Evolutionary conservation across 2,113 vertebrate species (phyloP), one percentile per base, ranked within the genome.

Genomic region (Vanacampus margaritifer): DNA sequence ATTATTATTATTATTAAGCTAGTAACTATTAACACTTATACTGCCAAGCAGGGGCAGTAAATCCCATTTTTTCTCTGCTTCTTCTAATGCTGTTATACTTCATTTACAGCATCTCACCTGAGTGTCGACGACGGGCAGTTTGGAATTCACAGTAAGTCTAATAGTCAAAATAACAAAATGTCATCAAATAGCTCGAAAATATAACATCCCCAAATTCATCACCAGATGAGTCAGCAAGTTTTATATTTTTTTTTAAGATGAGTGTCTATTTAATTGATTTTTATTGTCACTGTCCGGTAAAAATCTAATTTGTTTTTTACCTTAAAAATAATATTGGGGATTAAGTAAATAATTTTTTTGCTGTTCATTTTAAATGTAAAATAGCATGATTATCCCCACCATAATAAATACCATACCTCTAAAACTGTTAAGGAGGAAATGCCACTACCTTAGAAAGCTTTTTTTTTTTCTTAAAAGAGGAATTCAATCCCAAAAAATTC

Each of bases 71-170:
- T n/a, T n/a, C n/a, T n/a, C n/a, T n/a, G n/a, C n/a, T n/a, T n/a
- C n/a, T 78, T 63, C 10, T 78, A 81, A 89, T 61, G 13, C 21
- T 2, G 64, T 67, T 75, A 79, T 84, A 74, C 75, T 81, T 83
- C 73, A 75, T 91, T 32, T 93, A 65, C 92, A 98, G 97, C 89
- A 72, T 74, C 81, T 57, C 79, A 93, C 81, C 85, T 90, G 60
- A 79, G 76, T 75, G 88, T 94, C 64, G 89, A 98, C 0, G 95
- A 98, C 23, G 96, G 95, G 64, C 71, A 93, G 19, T 99, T 98
- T 89, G 97, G 97, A 90, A 71, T 93, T 65, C 90, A 89, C 84
- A 92, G 97, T 99, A 95, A 96, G 96, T 96, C 9, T 9, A 11
- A 41, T 74, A 72, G n/a, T 45, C 21, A 1, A 36, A n/a, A 59